Base-by-base conservation (phyloP, 2,888 invertebrate genomes). In the Agrilus cyanescens region DNA sequence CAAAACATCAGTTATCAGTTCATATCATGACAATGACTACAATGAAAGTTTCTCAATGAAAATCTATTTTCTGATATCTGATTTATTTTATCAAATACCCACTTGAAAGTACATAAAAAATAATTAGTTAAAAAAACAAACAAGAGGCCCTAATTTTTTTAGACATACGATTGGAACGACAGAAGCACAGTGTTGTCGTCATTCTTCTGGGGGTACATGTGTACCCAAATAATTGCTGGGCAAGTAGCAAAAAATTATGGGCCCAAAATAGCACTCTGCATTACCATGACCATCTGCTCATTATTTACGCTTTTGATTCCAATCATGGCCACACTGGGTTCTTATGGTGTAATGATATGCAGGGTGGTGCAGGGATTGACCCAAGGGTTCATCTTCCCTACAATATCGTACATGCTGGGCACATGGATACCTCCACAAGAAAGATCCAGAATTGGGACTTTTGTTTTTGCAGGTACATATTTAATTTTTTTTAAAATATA, bases 171-270 rank as follows among this genome's bases (percentile, higher is more conserved):
- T 3, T 81, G 81, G 81, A 57, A 63, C 10, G 61, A 70, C 42
- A 57, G 65, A 7, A 71, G 73, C 8, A 55, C 77, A 42, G 72
- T 85, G 31, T 65, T 84, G 10, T 83, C 83, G 7, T 80, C 85
- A 0, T 86, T 85, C 62, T 85, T 85, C 62, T 82, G 83, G 82
- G 85, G 85, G 1, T 86, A 86, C 58, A 72, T 82, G 2, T 50
- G 80, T 4, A 76, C 81, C 16, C 86, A 86, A 63, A 64, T 85
- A 1, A 80, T 81, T 0, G 76, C 77, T 0, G 81, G 83, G 0
- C 71, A 80, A 48, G 59, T 91, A 39, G 82, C 85, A 0, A 78
- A 80, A 53, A 70, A 70, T 4, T 78, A 79, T 59, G 90, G 91
- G 0, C 83, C 85, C 0, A 84, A 85, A 58, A 67, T 74, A 36